Evolutionary conservation across 2,888 invertebrate species (phyloP), one percentile per base, ranked within the genome.

Genomic region (Allophyes oxyacanthae): DNA sequence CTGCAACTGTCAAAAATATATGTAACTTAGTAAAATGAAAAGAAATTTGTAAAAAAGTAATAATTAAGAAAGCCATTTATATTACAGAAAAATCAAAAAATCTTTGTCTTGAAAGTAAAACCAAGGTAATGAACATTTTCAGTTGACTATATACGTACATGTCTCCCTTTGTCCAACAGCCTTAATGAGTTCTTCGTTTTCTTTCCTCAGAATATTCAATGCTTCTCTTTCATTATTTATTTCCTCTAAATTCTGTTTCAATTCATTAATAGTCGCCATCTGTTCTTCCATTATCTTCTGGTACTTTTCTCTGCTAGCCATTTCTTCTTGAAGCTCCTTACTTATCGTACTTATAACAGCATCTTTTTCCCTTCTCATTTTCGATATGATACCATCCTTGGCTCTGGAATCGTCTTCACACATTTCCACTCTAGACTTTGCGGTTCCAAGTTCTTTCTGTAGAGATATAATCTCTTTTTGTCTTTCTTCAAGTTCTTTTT

Each of bases 141-240:
- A 40, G 6, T 40, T 30, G 7, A 30, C 6, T 2, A 43, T 13
- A 34, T 59, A 90, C 91, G 79, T 83, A 92, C 92, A 82, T 51
- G 84, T 86, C 42, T 90, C 89, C 63, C 79, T 83, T 46, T 87
- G 83, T 53, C 82, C 87, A 28, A 86, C 61, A 36, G 78, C 86
- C 61, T 80, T 84, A 9, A 85, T 74, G 51, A 90, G 71, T 34
- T 86, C 82, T 52, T 87, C 86, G 42, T 91, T 88, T 68, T 89
- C 88, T 40, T 79, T 88, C 64, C 69, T 85, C 46, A 76, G 33
- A 40, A 76, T 73, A n/a, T 67, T 36, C 20, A 90, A 67, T 8
- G 79, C 67, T 75, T 80, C 51, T 14, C 75, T 64, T 36, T 84
- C 78, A 43, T 78, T 76, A 41, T 75, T 75, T 36, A 75, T 49